Base-by-base conservation (phyloP, 2,797 vertebrate species). In the Aplochiton taeniatus region DNA sequence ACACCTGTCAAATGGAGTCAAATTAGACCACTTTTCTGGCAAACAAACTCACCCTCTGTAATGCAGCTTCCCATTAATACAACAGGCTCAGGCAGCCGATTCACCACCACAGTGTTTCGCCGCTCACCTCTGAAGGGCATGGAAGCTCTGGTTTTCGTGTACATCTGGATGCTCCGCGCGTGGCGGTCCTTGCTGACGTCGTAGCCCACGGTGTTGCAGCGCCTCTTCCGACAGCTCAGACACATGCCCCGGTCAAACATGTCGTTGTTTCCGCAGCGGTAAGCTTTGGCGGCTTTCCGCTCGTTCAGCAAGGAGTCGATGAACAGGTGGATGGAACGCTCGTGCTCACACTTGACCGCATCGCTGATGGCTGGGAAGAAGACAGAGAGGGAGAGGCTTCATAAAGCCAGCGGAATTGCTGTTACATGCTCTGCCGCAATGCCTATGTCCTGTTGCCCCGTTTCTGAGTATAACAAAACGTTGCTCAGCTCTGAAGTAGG, bases 61-160 rank as follows among this genome's bases (percentile, higher is more conserved):
- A 3, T 3, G 31, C 6, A 31, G 31, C 31, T 31, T 31, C 31
- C 31, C 6, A 31, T 31, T 31, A 31, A 31, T 31, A 31, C 31
- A 31, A 2, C 31, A 31, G 31, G 6, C 31, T 31, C 31, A 31
- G 31, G 6, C 31, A 31, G 31, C 31, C 31, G 6, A 31, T 31
- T 31, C 2, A 31, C 6, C 31, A 31, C 2, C 6, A n/a, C 19
- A 48, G 1, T 20, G 18, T 3, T 18, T 13, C 42, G 11, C n/a
- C 1, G 48, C 88, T 80, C 44, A 98, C 96, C 97, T 95, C 95
- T 95, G 83, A 95, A 98, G 1, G 97, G 97, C 94, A 96, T 96
- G 76, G 93, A 89, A 45, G 93, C 91, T 43, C 95, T 90, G 0
- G 97, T 99, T 79, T 95, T 97, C 83, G 97, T 89, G 85, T 94